phyloP scores from a whole-genome alignment of 1,140 invertebrate species.

The Periplaneta americana region DNA sequence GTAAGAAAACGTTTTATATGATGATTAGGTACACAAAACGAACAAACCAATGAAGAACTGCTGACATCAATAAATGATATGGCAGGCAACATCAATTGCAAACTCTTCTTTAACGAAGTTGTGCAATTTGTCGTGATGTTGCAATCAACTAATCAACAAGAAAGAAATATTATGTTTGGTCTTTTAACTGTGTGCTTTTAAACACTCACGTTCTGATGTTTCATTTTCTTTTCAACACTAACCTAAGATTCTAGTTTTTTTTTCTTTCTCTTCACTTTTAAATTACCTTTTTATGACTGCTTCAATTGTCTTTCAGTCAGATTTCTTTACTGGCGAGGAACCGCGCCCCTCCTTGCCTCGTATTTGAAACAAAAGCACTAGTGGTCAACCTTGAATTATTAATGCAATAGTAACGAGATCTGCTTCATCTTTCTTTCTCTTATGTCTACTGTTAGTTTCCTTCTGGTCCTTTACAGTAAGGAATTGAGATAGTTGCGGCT shows the following conservation, averaged over 20 bases:
- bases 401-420: background rate
- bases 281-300: background rate
- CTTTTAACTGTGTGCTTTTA: too few species aligned
- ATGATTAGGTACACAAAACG: too few species aligned
- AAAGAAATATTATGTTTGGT: background rate
- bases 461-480: background rate
- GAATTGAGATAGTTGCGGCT: background rate
- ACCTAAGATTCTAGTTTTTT: too few species aligned
- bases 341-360: background rate
- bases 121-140: background rate
- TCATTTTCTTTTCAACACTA: background rate
- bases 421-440: background rate
- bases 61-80: too few species aligned
- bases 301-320: background rate
- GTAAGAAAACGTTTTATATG: too few species aligned
- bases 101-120: background rate
- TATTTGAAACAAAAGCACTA: background rate
- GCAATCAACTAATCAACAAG: background rate
- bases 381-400: background rate
- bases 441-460: background rate
- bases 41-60: too few species aligned
- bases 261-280: too few species aligned
- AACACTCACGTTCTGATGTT: background rate
- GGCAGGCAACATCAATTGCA: background rate
- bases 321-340: background rate